Percentiles rank a stretch among this genome's conserved stretches.
phyloP scores from a whole-genome alignment of 2,113 vertebrate genomes.

The Scatophagus argus region DNA sequence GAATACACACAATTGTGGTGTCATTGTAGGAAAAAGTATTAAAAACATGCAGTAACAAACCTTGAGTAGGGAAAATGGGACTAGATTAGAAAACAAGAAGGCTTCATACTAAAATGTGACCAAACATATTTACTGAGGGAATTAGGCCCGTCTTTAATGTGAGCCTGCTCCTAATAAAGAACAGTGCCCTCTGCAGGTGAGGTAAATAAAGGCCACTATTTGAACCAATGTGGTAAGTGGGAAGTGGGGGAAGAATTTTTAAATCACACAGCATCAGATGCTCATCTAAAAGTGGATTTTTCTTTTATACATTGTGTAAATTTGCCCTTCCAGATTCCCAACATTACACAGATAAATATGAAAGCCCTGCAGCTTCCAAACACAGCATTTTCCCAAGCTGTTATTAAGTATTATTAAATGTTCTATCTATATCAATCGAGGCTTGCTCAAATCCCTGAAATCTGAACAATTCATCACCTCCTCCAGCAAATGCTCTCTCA shows the following conservation, averaged over 20 bases:
- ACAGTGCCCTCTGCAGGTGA: too few relatives aligned
- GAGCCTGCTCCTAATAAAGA: too few relatives aligned
- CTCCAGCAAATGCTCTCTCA: constrained; percentile 28
- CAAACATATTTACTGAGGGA: too few relatives aligned
- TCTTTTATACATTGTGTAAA: not conserved
- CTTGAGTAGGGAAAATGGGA: too few relatives aligned
- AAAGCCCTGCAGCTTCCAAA: not conserved
- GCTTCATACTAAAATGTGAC: too few relatives aligned
- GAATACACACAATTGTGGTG: not conserved
- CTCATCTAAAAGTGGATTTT: constrained; percentile 19
- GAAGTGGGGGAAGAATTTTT: not conserved
- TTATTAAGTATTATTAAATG: not conserved
- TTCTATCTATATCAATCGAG: constrained; percentile 6
- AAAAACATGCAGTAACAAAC: too few relatives aligned
- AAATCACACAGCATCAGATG: constrained; percentile 11
- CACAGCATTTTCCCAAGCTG: constrained; percentile 18
- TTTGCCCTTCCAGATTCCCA: not conserved
- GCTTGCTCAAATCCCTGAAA: constrained; percentile 18
- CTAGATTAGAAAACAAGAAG: too few relatives aligned
- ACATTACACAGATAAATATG: too few relatives aligned
- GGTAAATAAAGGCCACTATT: too few relatives aligned
- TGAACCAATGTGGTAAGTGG: too few relatives aligned
- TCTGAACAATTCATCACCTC: constrained; percentile 30
- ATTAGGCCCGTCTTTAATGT: too few relatives aligned
- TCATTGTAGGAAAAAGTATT: not conserved